These are phyloP conservation scores for Formica aserva DNA, from an alignment of 2,888 invertebrate genomes.

Conservation along the genomic window DNA sequence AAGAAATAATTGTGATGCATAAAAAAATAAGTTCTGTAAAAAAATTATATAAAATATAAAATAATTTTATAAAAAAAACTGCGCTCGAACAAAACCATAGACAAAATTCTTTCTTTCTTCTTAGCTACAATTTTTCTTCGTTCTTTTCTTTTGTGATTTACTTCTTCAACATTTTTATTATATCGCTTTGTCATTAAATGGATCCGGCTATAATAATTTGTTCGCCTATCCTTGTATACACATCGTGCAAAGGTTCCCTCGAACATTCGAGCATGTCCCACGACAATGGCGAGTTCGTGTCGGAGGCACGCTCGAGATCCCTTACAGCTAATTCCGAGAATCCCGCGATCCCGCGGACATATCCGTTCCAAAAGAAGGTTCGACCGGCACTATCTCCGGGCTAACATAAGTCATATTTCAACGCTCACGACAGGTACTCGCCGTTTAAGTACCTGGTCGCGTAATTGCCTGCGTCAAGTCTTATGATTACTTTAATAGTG, in stretches of 20 bases:
- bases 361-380: slow-evolving; percentile 36
- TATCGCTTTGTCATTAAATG: slow-evolving; percentile 23
- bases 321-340: slow-evolving; percentile 27
- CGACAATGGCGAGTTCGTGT: slow-evolving; percentile 36
- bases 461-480: slow-evolving; percentile 41
- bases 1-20: background rate
- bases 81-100: too few relatives aligned
- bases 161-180: background rate
- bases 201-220: background rate
- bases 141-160: background rate
- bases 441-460: slow-evolving; percentile 51
- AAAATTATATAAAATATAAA: background rate
- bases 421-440: slow-evolving; percentile 53
- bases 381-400: background rate
- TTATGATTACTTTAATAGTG: slow-evolving; percentile 45
- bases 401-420: slow-evolving; percentile 37
- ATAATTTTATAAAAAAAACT: too few relatives aligned
- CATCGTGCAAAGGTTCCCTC: slow-evolving; percentile 7
- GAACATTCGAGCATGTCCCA: slow-evolving; percentile 33
- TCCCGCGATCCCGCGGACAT: slow-evolving; percentile 8
- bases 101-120: too few relatives aligned
- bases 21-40: background rate
- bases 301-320: slow-evolving; percentile 28
- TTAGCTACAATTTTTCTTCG: background rate
- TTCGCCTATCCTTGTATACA: slow-evolving; percentile 23